Evolutionary conservation across 2,888 invertebrate species (phyloP).

Genomic region (Actias luna): DNA sequence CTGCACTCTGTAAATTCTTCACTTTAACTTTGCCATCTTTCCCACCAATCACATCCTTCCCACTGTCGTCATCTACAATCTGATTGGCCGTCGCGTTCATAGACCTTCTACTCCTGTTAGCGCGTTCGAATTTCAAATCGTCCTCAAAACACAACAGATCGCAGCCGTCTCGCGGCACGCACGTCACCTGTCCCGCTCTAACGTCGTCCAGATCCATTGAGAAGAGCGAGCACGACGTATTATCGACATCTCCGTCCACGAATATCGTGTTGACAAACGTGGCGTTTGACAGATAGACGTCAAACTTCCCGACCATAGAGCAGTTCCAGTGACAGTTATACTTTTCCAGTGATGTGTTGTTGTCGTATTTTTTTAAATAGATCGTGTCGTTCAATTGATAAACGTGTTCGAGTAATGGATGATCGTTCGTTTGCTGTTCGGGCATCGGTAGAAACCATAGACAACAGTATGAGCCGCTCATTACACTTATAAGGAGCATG

Average conservation of each 20-base stretch:
- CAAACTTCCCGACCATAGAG: constrained; percentile 41
- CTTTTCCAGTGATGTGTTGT: constrained; percentile 46
- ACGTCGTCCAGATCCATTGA: constrained; percentile 55
- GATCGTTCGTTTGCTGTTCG: constrained; percentile 32
- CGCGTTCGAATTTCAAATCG: constrained; percentile 31
- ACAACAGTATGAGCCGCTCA: constrained; percentile 85
- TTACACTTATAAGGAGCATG: constrained; percentile 83
- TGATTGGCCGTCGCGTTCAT: constrained; percentile 12
- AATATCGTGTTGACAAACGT: constrained; percentile 58
- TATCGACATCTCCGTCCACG: constrained; percentile 46
- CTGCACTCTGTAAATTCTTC: constrained; percentile 19
- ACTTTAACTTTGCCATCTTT: constrained; percentile 19
- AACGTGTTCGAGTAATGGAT: constrained; percentile 46
- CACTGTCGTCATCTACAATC: constrained; percentile 1
- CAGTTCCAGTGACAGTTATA: constrained; percentile 70
- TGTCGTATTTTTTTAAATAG: constrained; percentile 42
- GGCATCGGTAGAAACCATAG: constrained; percentile 84
- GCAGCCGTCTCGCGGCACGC: constrained; percentile 53
- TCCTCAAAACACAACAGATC: constrained; percentile 64
- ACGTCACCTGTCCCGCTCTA: constrained; percentile 49
- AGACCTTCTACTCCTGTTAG: constrained; percentile 27
- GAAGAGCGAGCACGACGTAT: constrained; percentile 56
- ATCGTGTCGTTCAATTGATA: constrained; percentile 67
- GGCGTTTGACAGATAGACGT: constrained; percentile 57
- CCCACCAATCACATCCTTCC: constrained; percentile 3